phyloP scores from a whole-genome alignment of 2,888 invertebrate species.

The Idaea dimidiata region DNA sequence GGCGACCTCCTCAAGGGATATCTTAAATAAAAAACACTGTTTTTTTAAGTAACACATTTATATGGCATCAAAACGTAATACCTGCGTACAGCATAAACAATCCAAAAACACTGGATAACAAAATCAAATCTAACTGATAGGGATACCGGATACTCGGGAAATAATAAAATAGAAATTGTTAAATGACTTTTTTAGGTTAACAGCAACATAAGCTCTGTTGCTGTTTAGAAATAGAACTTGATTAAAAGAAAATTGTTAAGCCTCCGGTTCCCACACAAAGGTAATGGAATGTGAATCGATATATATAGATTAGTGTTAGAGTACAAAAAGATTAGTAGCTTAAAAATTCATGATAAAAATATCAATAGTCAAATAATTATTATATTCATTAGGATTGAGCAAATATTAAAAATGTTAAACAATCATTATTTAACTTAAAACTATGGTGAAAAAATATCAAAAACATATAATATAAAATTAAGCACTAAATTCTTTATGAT shows the following conservation, averaged over 20 bases:
- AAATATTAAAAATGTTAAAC: too few species aligned
- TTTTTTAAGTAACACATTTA: neutral
- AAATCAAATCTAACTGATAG: neutral
- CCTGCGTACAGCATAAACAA: neutral
- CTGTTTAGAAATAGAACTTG: too few species aligned
- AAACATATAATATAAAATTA: too few species aligned
- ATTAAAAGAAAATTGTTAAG: too few species aligned
- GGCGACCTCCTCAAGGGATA: too few species aligned
- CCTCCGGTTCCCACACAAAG: neutral
- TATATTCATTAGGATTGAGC: too few species aligned
- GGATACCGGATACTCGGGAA: neutral
- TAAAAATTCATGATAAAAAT: neutral
- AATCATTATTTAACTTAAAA: too few species aligned
- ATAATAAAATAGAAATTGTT: neutral
- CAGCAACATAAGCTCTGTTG: too few species aligned
- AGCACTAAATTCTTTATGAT: too few species aligned
- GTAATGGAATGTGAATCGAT: neutral
- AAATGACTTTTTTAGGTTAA: too few species aligned
- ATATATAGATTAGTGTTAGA: neutral
- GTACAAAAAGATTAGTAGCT: neutral
- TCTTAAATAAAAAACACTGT: neutral
- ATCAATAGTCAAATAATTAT: neutral
- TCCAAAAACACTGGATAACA: conserved; percentile 2
- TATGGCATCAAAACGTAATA: neutral
- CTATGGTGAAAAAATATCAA: too few species aligned